Base-by-base conservation (phyloP, 2,113 vertebrate species). In the Coregonus clupeaformis region DNA sequence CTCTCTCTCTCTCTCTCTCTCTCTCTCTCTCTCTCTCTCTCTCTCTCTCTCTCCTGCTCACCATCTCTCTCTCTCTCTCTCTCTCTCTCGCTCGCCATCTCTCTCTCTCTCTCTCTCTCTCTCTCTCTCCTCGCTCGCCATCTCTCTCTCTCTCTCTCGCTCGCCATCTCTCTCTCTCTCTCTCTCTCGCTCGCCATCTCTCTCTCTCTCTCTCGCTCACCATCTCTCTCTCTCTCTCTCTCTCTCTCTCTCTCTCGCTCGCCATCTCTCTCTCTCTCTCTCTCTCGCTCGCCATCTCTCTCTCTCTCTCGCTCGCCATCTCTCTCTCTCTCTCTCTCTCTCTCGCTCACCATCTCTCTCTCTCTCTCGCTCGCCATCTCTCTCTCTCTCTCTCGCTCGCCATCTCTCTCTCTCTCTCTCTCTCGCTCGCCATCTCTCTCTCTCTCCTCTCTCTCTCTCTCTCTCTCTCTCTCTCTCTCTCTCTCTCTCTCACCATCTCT, bases 341-440 rank as follows among this genome's bases (percentile, higher is more conserved):
- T 22, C 29, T 20, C 7, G n/a, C n/a, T n/a, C n/a, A n/a, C 14
- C 16, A 1, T 20, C 5, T 52, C 29, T 85, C 68, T 13, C 42
- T 66, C 80, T 67, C 69, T 63, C 62, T 74, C 67, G 16, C 55
- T 75, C 52, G 60, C 71, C n/a, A n/a, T n/a, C n/a, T 84, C 75
- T 72, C 52, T 64, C 45, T 14, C 32, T 22, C 29, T 52, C 29
- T 85, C 68, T 13, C 42, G 63, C 80, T 67, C 69, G 62, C 62
- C 72, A 64, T 20, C 55, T 75, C 52, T 62, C 71, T 84, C 75
- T 72, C 52, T 64, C 45, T 14, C 32, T 22, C 29, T 52, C 29
- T 85, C 68, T 13, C 42, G 63, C 80, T 67, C 69, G 62, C 62
- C 63, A 78, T 67, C 69, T 66, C 62, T 74, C 67, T 74, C 67